A percentile compares a stretch with the other conserved stretches of the same genome.
These are phyloP conservation scores for Liparis tanakae DNA, from an alignment of 2,797 vertebrate genomes.

Conservation along the genomic window DNA sequence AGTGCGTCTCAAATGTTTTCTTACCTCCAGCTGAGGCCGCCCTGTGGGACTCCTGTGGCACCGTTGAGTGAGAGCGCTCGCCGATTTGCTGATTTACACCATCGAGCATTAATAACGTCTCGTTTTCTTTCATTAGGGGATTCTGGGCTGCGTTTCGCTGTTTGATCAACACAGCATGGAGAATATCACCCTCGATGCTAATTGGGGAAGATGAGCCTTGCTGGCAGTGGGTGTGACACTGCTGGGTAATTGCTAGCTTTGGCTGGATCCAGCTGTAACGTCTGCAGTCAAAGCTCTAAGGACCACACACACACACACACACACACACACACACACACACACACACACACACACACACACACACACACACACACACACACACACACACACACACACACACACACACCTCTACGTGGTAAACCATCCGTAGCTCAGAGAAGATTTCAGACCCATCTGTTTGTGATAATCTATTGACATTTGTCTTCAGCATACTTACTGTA, in stretches of 20 bases:
- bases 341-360: no score
- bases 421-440: constrained; percentile 33
- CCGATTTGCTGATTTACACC: constrained; percentile 70
- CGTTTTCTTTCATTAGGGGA: constrained; percentile 76
- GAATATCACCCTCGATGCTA: constrained; percentile 65
- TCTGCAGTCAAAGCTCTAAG: constrained; percentile 49
- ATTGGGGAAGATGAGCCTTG: constrained; percentile 75
- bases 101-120: constrained; percentile 72
- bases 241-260: constrained; percentile 72
- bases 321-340: no score
- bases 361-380: no score
- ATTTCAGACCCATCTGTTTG: constrained; percentile 49
- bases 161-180: constrained; percentile 75
- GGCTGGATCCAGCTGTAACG: constrained; percentile 58
- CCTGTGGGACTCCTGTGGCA: constrained; percentile 51
- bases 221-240: constrained; percentile 58
- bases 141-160: constrained; percentile 67
- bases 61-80: constrained; percentile 39
- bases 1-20: constrained; percentile 65
- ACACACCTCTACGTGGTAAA: background rate
- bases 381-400: no score
- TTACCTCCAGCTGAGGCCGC: constrained; percentile 61
- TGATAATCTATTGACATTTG: constrained; percentile 31
- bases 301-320: no score
- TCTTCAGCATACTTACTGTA: background rate